Conservation (phyloP, 2,113 vertebrate genomes). For the Epinephelus fuscoguttatus region DNA sequence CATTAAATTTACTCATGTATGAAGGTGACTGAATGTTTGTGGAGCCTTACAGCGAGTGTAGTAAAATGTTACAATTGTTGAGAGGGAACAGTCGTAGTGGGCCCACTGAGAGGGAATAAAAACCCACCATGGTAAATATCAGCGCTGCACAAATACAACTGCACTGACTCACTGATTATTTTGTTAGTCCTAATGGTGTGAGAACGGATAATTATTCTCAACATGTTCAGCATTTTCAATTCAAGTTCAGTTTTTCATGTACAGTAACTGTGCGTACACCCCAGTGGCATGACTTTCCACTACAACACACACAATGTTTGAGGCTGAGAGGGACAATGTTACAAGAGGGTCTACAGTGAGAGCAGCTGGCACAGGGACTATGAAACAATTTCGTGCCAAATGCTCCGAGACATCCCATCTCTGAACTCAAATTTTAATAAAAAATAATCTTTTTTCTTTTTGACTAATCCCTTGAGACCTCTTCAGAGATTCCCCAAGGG, state of each 20-base stretch:
- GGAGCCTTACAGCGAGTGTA: neutral
- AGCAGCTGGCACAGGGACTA: neutral
- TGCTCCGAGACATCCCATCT: slow-evolving; percentile 15
- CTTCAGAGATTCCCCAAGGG: slow-evolving; percentile 16
- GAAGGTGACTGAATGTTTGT: slow-evolving; percentile 17
- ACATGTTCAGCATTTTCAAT: neutral
- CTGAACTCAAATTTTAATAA: slow-evolving; percentile 23
- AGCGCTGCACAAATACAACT: neutral
- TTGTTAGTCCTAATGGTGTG: neutral
- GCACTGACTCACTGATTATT: neutral
- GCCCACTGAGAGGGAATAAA: neutral
- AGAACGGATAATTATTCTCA: neutral
- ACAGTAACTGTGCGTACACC: neutral
- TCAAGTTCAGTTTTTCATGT: neutral
- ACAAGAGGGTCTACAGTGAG: neutral
- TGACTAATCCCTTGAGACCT: slow-evolving; percentile 1
- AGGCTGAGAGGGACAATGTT: neutral
- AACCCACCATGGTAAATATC: neutral
- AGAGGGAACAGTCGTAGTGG: neutral
- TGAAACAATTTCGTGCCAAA: slow-evolving; percentile 34
- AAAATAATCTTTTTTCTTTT: neutral
- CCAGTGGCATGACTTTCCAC: neutral
- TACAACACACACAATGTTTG: slow-evolving; percentile 1
- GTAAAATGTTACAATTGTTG: neutral
- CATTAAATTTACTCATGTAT: slow-evolving; percentile 31